Percentiles rank a stretch among this genome's conserved stretches.
phyloP scores from a whole-genome alignment of 2,797 vertebrate genomes.

The Ctenopoma kingsleyae region DNA sequence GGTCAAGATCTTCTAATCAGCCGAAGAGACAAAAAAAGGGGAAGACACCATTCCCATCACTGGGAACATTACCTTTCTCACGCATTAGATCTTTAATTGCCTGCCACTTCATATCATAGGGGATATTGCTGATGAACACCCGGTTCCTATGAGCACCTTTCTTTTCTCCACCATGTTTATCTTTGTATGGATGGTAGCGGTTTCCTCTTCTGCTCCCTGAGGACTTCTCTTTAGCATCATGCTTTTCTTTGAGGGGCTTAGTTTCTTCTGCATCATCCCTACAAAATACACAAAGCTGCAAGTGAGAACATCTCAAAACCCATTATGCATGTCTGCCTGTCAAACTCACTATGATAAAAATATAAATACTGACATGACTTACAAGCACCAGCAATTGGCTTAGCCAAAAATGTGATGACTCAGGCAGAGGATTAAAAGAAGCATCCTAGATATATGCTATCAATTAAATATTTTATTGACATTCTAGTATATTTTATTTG shows the following conservation, averaged over 20 bases:
- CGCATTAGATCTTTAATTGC: constrained; percentile 99
- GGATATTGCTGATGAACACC: constrained; percentile 99
- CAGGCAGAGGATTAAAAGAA: no score
- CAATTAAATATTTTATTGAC: no score
- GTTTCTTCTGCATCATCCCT: constrained; percentile 81
- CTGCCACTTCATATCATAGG: constrained; percentile 99
- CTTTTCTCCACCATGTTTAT: constrained; percentile 91
- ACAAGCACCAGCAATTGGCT: no score
- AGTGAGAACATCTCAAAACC: constrained; percentile 11
- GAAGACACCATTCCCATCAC: constrained; percentile 37
- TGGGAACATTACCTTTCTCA: constrained; percentile 94
- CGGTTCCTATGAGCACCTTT: constrained; percentile 91
- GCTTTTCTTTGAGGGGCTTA: constrained; percentile 86
- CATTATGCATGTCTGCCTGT: no score
- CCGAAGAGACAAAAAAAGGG: constrained; percentile 47
- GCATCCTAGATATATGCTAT: no score
- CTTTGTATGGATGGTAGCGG: constrained; percentile 97
- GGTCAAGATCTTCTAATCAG: constrained; percentile 60
- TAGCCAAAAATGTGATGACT: no score
- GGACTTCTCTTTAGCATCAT: constrained; percentile 91
- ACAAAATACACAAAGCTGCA: constrained; percentile 25
- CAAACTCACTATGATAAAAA: no score
- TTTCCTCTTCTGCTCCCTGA: constrained; percentile 87
- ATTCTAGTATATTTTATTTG: no score
- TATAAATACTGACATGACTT: no score